Conservation (phyloP, 2,113 vertebrate genomes). For the Felis chaus region DNA sequence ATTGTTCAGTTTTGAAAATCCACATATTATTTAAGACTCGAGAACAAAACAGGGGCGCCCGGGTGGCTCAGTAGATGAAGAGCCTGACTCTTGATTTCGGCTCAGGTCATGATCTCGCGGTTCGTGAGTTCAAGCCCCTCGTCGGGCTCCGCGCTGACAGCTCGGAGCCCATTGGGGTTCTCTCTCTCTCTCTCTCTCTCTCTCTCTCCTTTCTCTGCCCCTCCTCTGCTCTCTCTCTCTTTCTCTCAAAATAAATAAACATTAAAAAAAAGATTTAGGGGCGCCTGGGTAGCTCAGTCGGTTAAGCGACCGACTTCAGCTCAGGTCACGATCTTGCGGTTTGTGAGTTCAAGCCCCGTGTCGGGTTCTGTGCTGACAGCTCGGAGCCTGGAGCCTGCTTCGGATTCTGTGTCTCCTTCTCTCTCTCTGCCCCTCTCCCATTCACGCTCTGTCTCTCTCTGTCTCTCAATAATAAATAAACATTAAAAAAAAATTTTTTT, state of each 20-base stretch:
- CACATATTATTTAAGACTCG: neutral
- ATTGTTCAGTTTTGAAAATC: neutral
- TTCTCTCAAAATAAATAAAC: neutral
- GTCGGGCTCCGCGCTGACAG: neutral
- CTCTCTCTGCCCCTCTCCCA: too few relatives aligned
- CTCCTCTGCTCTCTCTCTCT: neutral
- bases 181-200: neutral
- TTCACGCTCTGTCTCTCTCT: too few relatives aligned
- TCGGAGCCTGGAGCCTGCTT: too few relatives aligned
- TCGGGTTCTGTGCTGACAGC: too few relatives aligned
- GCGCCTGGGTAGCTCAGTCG: too few relatives aligned
- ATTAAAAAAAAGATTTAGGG: too few relatives aligned
- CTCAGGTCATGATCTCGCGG: neutral
- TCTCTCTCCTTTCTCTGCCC: neutral
- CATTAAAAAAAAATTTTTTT: too few relatives aligned
- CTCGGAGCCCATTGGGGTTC: neutral
- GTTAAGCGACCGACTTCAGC: too few relatives aligned
- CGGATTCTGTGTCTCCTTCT: too few relatives aligned
- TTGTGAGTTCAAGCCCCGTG: too few relatives aligned
- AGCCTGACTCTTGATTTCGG: neutral
- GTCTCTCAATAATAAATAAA: too few relatives aligned
- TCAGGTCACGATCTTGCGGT: too few relatives aligned
- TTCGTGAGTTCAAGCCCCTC: neutral
- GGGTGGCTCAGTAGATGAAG: neutral
- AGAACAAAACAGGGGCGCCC: neutral